These are phyloP conservation scores for Brienomyrus brachyistius DNA, from an alignment of 2,113 vertebrate genomes.

Conservation along the genomic window DNA sequence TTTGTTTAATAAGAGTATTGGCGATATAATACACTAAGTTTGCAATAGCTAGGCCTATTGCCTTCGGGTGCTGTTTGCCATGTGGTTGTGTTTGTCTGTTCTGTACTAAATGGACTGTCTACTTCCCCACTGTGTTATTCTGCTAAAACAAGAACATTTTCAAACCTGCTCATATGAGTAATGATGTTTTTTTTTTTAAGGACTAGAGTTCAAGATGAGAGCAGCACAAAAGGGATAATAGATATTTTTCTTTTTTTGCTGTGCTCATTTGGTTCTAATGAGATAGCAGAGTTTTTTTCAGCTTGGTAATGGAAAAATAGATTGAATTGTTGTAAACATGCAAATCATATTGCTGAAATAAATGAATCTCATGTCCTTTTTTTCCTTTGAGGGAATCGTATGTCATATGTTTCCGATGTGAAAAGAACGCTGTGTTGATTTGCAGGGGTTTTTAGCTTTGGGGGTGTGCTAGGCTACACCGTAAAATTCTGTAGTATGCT, in stretches of 20 bases:
- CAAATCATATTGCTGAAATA: conserved; percentile 5
- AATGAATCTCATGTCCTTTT: neutral
- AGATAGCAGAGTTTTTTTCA: neutral
- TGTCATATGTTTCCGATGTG: neutral
- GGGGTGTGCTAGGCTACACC: neutral
- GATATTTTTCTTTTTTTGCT: neutral
- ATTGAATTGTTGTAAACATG: neutral
- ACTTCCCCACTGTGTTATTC: neutral
- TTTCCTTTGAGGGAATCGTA: neutral
- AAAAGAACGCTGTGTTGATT: neutral
- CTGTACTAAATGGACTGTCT: neutral
- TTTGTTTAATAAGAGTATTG: conserved; percentile 1
- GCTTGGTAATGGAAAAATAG: neutral
- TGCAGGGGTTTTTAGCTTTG: neutral
- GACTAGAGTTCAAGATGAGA: neutral
- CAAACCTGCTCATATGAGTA: neutral
- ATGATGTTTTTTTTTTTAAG: neutral
- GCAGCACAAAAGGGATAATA: neutral
- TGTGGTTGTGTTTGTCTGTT: conserved; percentile 8
- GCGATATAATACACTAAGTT: neutral
- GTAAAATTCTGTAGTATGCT: neutral
- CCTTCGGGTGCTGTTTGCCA: neutral
- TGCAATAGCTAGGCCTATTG: conserved; percentile 2
- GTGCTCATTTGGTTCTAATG: neutral
- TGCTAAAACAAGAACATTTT: neutral